Evolutionary conservation across 2,888 invertebrate genomes (phyloP), one percentile per base, ranked within the genome.

Genomic region (Heliconius sara): DNA sequence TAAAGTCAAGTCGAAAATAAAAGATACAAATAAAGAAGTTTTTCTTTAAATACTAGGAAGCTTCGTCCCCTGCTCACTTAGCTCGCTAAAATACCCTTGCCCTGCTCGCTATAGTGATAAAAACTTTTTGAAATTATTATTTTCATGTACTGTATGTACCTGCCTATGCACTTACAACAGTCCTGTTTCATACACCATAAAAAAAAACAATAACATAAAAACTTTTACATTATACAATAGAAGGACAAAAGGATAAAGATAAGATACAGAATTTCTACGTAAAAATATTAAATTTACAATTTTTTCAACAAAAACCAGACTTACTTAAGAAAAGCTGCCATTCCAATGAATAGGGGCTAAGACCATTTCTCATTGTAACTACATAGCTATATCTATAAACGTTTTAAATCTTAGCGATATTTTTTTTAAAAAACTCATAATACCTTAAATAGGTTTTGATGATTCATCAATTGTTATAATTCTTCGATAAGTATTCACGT

Each of bases 381-480:
- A 22, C 27, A 30, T 30, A 3, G n/a, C 19, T 25, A 9, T 34
- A 34, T 34, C 22, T 47, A 22, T n/a, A 22, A n/a, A 25, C 1
- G n/a, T 43, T 43, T 68, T 13, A 22, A 68, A n/a, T 12, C 43
- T 43, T 7, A 68, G 13, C 43, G 13, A n/a, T n/a, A 16, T 25
- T 68, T 68, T 68, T 43, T 39, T 68, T 13, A 5, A 2, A 68
- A 39, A 39, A 68, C 12, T 43, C 12, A 68, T 25, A 43, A 68
- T 43, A n/a, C 6, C n/a, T 43, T 13, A 43, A 68, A 68, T 68
- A 68, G 43, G 7, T 68, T 43, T 25, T 5, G 2, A 39, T 43
- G 43, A 68, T 16, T 43, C 68, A 68, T 68, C 43, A 43, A 43
- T 65, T 65, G 63, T 65, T 65, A 10, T 65, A 65, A 65, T 25